A percentile compares a stretch with the other conserved stretches of the same genome.
phyloP scores from a whole-genome alignment of 1,140 invertebrate genomes.

The Procambarus virginalis region DNA sequence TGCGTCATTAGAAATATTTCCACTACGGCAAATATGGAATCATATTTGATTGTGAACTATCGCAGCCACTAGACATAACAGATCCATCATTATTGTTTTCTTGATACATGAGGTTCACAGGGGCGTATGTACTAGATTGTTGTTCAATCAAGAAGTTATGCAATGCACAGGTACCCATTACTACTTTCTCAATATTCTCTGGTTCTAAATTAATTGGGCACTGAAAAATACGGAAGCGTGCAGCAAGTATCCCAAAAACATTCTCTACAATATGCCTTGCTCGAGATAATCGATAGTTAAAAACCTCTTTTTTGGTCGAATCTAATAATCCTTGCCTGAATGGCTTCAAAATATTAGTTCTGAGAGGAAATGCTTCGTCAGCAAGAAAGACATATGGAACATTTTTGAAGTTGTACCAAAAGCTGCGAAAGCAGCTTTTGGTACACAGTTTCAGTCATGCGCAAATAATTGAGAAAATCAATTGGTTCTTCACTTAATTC shows the following conservation, averaged over 20 bases:
- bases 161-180: conserved; percentile 43
- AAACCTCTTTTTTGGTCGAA: conserved; percentile 36
- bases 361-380: not conserved
- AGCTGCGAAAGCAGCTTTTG: no score
- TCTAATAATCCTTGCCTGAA: no score
- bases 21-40: conserved; percentile 29
- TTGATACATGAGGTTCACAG: conserved; percentile 32
- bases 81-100: conserved; percentile 41
- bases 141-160: conserved; percentile 42
- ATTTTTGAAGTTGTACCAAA: no score
- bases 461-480: no score
- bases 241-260: conserved; percentile 33
- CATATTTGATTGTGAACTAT: conserved; percentile 38
- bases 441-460: no score
- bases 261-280: conserved; percentile 45
- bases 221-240: conserved; percentile 44
- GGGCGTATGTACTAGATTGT: conserved; percentile 33
- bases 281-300: conserved; percentile 47
- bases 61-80: conserved; percentile 34
- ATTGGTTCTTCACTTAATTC: no score
- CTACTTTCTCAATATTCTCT: conserved; percentile 44
- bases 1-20: not conserved
- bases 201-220: conserved; percentile 39
- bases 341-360: no score
- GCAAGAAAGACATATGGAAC: no score